Conservation (phyloP, 2,797 vertebrate species). For the Leptatherina wallacei region DNA sequence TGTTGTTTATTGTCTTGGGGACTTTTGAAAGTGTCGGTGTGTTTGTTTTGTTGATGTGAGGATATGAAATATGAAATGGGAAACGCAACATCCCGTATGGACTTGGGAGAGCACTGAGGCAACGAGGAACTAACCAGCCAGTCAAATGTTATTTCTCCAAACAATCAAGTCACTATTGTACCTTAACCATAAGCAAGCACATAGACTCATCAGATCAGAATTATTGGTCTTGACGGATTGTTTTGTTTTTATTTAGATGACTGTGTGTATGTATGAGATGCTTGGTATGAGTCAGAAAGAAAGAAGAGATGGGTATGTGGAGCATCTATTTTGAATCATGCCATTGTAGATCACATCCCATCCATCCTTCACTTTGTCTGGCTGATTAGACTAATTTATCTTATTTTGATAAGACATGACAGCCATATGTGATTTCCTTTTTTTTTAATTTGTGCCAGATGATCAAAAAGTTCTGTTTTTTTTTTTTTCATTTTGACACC, state of each 20-base stretch:
- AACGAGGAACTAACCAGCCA: constrained; percentile 52
- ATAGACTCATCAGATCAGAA: constrained; percentile 21
- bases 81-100: constrained; percentile 27
- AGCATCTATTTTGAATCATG: constrained; percentile 6
- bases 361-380: constrained; percentile 22
- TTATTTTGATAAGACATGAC: constrained; percentile 44
- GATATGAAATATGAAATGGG: constrained; percentile 50
- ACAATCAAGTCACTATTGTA: constrained; percentile 72
- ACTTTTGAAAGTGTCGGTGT: constrained; percentile 48
- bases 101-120: constrained; percentile 63
- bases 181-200: constrained; percentile 51
- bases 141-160: constrained; percentile 54
- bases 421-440: constrained; percentile 43
- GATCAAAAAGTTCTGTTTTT: constrained; percentile 51
- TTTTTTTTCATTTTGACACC: constrained; percentile 7
- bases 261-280: constrained; percentile 15
- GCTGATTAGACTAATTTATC: constrained; percentile 56
- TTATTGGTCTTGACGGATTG: constrained; percentile 25
- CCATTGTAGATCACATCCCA: constrained; percentile 18
- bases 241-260: not conserved
- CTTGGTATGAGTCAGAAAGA: constrained; percentile 27
- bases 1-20: constrained; percentile 44
- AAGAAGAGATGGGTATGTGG: constrained; percentile 11
- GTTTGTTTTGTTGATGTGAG: constrained; percentile 55
- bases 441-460: constrained; percentile 71